Percentiles rank a stretch among this genome's conserved stretches.
Conservation (phyloP, 2,113 vertebrate genomes). For the Caloenas nicobarica region DNA sequence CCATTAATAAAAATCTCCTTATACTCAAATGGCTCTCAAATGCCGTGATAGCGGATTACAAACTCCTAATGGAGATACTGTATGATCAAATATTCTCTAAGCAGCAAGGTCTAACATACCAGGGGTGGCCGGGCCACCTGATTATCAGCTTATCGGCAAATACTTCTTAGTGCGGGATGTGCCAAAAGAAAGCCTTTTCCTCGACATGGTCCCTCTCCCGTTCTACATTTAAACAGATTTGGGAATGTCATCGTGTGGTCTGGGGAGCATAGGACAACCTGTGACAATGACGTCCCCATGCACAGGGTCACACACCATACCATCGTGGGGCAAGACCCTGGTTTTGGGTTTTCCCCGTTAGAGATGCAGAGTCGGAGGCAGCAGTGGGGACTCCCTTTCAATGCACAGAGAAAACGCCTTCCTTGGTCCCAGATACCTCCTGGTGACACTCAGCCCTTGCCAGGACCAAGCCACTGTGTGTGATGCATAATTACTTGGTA, state of each 20-base stretch:
- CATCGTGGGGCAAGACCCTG: rapidly evolving
- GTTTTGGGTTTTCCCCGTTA: neutral
- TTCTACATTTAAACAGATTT: constrained; percentile 13
- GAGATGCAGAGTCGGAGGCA: neutral
- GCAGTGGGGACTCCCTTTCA: neutral
- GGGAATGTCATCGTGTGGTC: neutral
- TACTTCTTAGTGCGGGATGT: constrained; percentile 53
- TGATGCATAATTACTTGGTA: constrained; percentile 7
- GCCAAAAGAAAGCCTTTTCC: constrained; percentile 19
- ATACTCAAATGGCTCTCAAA: constrained; percentile 76
- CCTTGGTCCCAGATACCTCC: neutral
- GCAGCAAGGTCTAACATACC: constrained; percentile 58
- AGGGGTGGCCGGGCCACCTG: constrained; percentile 58
- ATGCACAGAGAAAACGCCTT: neutral
- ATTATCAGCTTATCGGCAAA: constrained; percentile 76
- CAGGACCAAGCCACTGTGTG: neutral
- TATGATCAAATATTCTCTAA: constrained; percentile 67
- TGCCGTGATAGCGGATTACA: constrained; percentile 79
- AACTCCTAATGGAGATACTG: constrained; percentile 74
- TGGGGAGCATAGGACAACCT: neutral
- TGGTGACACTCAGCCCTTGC: neutral
- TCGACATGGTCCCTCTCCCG: rapidly evolving
- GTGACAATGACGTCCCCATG: rapidly evolving
- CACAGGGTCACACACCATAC: rapidly evolving
- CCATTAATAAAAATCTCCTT: constrained; percentile 85